Percentiles rank a stretch among this genome's conserved stretches.
Evolutionary conservation across 2,113 vertebrate genomes (phyloP).

Genomic region (Epinephelus fuscoguttatus): DNA sequence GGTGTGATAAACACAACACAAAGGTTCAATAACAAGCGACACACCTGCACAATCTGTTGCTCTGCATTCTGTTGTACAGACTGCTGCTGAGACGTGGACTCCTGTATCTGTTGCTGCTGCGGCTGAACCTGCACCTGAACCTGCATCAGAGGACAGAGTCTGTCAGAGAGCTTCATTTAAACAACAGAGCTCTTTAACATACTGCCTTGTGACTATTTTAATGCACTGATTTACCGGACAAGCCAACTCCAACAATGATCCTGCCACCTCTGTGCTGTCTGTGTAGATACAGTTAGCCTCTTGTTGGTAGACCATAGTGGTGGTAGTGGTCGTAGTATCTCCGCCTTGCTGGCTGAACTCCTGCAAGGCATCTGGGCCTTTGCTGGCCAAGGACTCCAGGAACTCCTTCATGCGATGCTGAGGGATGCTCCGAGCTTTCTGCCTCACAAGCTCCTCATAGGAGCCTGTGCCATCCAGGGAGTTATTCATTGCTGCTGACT

Average conservation of each 20-base stretch:
- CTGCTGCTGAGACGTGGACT: constrained; percentile 69
- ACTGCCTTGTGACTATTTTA: neutral
- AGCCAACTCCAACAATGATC: constrained; percentile 97
- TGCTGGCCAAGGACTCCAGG: constrained; percentile 95
- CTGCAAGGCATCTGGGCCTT: constrained; percentile 96
- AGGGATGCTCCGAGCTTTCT: constrained; percentile 96
- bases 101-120: constrained; percentile 84
- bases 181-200: neutral
- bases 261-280: constrained; percentile 98
- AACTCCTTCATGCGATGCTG: constrained; percentile 99
- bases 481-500: constrained; percentile 75
- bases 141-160: constrained; percentile 51
- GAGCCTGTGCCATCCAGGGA: constrained; percentile 85
- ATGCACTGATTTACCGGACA: constrained; percentile 89
- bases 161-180: constrained; percentile 14
- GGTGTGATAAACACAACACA: neutral
- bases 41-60: constrained; percentile 94
- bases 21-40: neutral
- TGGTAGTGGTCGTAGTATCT: constrained; percentile 82
- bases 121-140: constrained; percentile 80
- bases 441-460: constrained; percentile 98
- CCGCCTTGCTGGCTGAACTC: constrained; percentile 94
- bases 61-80: constrained; percentile 92
- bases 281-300: constrained; percentile 98
- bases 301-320: constrained; percentile 97